Conservation (phyloP, 2,888 invertebrate species). For the Melanophora roralis region DNA sequence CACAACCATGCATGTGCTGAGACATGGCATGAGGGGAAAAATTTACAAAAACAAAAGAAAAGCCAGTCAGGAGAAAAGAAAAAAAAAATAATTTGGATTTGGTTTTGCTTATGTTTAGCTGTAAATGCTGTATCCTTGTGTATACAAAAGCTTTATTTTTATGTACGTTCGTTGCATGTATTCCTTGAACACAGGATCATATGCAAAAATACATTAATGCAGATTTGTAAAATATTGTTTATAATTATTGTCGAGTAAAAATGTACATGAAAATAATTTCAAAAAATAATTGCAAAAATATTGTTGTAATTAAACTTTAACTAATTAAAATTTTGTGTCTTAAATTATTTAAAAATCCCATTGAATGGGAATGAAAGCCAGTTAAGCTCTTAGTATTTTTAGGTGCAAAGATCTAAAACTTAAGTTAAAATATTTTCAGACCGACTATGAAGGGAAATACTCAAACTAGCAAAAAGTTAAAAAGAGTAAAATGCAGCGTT, state of each 20-base stretch:
- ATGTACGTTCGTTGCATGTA: not conserved
- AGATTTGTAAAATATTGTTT: too few species aligned
- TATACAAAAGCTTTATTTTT: not conserved
- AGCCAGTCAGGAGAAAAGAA: not conserved
- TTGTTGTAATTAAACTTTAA: slow-evolving; percentile 20
- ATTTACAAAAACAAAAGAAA: slow-evolving; percentile 1
- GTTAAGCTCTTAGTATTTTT: too few species aligned
- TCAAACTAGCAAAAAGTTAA: too few species aligned
- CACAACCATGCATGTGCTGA: slow-evolving; percentile 55
- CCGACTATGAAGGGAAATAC: too few species aligned
- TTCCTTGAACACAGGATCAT: not conserved
- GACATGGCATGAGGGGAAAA: slow-evolving; percentile 45
- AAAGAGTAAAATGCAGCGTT: too few species aligned
- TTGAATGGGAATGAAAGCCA: too few species aligned
- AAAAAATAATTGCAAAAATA: slow-evolving; percentile 13
- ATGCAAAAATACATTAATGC: too few species aligned
- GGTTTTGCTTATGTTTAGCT: not conserved
- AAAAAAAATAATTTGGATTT: not conserved
- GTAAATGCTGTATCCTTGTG: not conserved
- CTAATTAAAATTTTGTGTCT: slow-evolving; percentile 42
- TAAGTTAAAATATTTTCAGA: too few species aligned
- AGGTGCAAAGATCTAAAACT: too few species aligned
- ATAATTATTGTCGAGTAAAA: slow-evolving; percentile 22
- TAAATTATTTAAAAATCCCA: too few species aligned
- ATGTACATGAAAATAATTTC: slow-evolving; percentile 17